A percentile compares a stretch with the other conserved stretches of the same genome.
Conservation (phyloP, 2,113 vertebrate species). For the Indri indri region DNA sequence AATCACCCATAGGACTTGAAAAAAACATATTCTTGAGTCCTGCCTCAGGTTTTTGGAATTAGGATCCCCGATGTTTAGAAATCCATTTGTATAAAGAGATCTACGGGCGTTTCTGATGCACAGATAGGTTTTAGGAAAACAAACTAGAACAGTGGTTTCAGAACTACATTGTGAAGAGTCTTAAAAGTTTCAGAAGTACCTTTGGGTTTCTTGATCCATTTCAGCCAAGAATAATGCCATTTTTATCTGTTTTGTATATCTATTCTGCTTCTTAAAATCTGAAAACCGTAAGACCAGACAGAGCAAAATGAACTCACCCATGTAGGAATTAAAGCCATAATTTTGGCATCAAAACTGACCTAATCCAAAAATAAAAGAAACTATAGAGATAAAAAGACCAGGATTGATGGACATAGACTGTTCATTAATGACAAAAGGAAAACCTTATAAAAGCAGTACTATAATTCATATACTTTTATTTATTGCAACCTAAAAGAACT, state of each 20-base stretch:
- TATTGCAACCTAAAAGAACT: background rate
- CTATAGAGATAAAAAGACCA: slow-evolving; percentile 7
- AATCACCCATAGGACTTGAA: background rate
- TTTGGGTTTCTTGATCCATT: background rate
- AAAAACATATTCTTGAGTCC: background rate
- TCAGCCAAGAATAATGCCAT: background rate
- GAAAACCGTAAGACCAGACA: background rate
- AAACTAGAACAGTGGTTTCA: background rate
- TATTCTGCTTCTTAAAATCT: slow-evolving; percentile 17
- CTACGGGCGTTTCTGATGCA: background rate
- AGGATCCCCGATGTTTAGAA: background rate
- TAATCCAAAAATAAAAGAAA: background rate
- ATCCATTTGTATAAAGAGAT: background rate
- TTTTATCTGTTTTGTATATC: background rate
- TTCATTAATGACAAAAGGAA: slow-evolving; percentile 15
- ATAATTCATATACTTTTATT: background rate
- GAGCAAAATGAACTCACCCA: background rate
- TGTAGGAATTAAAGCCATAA: background rate
- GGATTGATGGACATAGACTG: background rate
- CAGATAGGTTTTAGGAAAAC: background rate
- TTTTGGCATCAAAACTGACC: background rate
- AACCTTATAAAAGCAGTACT: background rate
- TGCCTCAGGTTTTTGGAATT: background rate
- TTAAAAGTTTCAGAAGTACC: slow-evolving; percentile 18
- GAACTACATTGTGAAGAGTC: background rate